Conservation (phyloP, 2,888 invertebrate genomes). For the Drosophila ezoana region DNA sequence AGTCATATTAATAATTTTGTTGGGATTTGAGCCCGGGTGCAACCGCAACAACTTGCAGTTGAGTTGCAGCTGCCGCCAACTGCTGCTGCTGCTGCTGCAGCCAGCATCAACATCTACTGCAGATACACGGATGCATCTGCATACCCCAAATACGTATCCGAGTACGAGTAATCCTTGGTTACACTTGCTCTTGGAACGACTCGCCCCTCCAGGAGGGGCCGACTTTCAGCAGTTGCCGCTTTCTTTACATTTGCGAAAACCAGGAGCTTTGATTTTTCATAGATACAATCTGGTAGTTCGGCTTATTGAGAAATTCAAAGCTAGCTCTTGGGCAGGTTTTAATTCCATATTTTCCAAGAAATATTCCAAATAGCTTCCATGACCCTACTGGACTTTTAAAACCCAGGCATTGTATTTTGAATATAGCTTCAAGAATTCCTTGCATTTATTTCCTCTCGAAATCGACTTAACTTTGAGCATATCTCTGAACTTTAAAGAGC, state of each 20-base stretch:
- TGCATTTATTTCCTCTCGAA: no score
- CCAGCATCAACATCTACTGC: slow-evolving; percentile 17
- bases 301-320: background rate
- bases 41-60: slow-evolving; percentile 63
- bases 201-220: slow-evolving; percentile 14
- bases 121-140: slow-evolving; percentile 10
- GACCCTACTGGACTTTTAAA: no score
- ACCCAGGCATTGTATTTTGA: no score
- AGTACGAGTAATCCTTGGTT: slow-evolving; percentile 25
- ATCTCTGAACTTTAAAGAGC: no score
- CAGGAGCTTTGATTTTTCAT: slow-evolving; percentile 42
- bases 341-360: background rate
- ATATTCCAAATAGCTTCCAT: background rate
- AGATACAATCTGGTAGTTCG: background rate
- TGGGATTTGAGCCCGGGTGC: slow-evolving; percentile 58
- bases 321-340: background rate
- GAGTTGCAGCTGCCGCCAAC: slow-evolving; percentile 30
- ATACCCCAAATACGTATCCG: slow-evolving; percentile 14
- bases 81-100: slow-evolving; percentile 17
- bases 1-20: slow-evolving; percentile 78
- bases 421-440: no score
- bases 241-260: slow-evolving; percentile 64
- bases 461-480: no score
- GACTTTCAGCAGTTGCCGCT: slow-evolving; percentile 20
- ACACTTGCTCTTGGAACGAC: slow-evolving; percentile 17